Percentiles rank a stretch among this genome's conserved stretches.
Evolutionary conservation across 2,888 invertebrate species (phyloP).

Genomic region (Malachius bipustulatus): DNA sequence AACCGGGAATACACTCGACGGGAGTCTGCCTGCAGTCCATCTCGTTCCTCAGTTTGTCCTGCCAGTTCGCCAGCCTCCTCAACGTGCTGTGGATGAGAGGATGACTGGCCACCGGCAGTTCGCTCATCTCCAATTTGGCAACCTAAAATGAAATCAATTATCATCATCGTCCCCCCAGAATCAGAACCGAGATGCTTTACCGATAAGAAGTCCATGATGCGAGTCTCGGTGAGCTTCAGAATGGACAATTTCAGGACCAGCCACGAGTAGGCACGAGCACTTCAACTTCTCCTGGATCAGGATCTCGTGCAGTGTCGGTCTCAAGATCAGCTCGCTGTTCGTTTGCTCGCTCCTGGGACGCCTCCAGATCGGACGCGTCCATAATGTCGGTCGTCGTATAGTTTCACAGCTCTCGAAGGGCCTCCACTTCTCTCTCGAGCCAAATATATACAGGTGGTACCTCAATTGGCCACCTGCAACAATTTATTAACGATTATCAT

Average conservation of each 20-base stretch:
- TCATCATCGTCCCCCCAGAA: too few relatives aligned
- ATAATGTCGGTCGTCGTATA: conserved; percentile 50
- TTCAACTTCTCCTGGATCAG: conserved; percentile 86
- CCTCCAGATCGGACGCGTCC: conserved; percentile 35
- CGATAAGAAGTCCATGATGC: conserved; percentile 72
- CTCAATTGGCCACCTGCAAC: conserved; percentile 77
- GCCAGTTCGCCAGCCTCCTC: conserved; percentile 81
- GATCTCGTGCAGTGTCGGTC: conserved; percentile 83
- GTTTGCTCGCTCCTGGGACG: conserved; percentile 32
- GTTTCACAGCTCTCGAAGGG: conserved; percentile 78
- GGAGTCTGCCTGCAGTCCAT: conserved; percentile 70
- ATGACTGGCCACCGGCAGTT: conserved; percentile 87
- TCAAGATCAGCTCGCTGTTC: conserved; percentile 29
- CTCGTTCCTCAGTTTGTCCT: conserved; percentile 58
- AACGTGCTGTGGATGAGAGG: conserved; percentile 85
- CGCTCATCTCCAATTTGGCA: conserved; percentile 40
- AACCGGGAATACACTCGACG: conserved; percentile 79
- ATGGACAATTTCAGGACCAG: conserved; percentile 82
- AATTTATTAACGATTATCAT: background rate
- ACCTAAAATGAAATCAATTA: too few relatives aligned
- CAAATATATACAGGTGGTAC: conserved; percentile 92
- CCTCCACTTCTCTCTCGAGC: conserved; percentile 93
- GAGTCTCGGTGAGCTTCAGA: conserved; percentile 69
- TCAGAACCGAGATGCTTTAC: too few relatives aligned
- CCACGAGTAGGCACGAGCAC: conserved; percentile 95